phyloP scores from a whole-genome alignment of 2,888 invertebrate species.

The Diadegma fenestrale region DNA sequence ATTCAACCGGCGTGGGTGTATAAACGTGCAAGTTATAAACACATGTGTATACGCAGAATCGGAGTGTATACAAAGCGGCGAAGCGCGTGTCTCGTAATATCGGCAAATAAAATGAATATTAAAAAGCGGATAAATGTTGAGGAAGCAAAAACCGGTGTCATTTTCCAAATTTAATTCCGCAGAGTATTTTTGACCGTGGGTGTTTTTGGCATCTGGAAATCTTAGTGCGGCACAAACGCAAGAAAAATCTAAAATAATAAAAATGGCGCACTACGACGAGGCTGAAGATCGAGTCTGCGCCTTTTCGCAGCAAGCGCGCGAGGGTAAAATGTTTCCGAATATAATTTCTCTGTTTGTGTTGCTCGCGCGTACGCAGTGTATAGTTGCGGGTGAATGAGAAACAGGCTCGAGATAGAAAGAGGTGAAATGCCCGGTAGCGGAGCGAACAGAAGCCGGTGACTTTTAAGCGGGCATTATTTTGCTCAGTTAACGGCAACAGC shows the following conservation, averaged over 20 bases:
- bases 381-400: slow-evolving; percentile 45
- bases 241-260: not conserved
- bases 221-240: slow-evolving; percentile 9
- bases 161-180: slow-evolving; percentile 1
- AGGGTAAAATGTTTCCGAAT: slow-evolving; percentile 17
- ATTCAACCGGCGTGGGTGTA: slow-evolving; percentile 58
- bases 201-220: slow-evolving; percentile 60
- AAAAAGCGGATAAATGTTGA: slow-evolving; percentile 46
- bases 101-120: slow-evolving; percentile 59
- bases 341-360: slow-evolving; percentile 31
- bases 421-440: slow-evolving; percentile 53
- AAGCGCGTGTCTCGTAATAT: slow-evolving; percentile 42
- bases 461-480: slow-evolving; percentile 65
- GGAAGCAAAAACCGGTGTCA: slow-evolving; percentile 33
- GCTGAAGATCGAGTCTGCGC: not conserved
- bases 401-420: slow-evolving; percentile 4
- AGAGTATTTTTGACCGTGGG: slow-evolving; percentile 33
- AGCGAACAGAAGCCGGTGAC: slow-evolving; percentile 62
- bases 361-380: slow-evolving; percentile 1
- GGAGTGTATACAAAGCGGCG: slow-evolving; percentile 13
- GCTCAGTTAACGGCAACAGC: slow-evolving; percentile 55
- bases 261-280: not conserved
- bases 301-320: slow-evolving; percentile 1
- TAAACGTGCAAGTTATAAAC: slow-evolving; percentile 32
- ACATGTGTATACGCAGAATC: not conserved